A percentile compares a stretch with the other conserved stretches of the same genome.
Evolutionary conservation across 1,140 invertebrate species (phyloP).

Genomic region (Bombus confusus): DNA sequence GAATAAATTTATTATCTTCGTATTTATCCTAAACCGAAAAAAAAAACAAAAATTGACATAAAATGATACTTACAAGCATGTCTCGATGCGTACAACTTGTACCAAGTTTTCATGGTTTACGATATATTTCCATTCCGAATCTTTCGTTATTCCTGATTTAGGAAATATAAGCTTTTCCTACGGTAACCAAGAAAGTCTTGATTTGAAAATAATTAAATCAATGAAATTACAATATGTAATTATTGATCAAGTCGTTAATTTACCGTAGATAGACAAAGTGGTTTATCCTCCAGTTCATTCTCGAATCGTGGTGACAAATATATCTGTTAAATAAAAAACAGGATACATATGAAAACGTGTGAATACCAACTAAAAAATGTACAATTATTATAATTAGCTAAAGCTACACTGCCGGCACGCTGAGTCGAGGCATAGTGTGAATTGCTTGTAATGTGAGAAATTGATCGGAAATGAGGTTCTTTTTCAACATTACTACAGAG

Average conservation of each 20-base stretch:
- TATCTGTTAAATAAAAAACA: conserved; percentile 4
- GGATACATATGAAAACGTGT: neutral
- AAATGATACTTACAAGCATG: conserved; percentile 78
- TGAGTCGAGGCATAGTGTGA: neutral
- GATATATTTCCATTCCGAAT: conserved; percentile 83
- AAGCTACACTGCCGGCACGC: too few relatives aligned
- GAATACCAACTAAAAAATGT: neutral
- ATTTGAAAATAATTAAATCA: neutral
- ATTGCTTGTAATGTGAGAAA: neutral
- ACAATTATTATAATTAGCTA: neutral
- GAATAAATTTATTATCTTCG: neutral
- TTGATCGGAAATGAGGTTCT: neutral
- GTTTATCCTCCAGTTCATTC: neutral
- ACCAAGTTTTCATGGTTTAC: conserved; percentile 83
- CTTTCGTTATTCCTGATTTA: conserved; percentile 78
- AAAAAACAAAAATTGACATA: neutral
- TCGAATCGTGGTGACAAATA: neutral
- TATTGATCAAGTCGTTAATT: neutral
- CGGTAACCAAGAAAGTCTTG: conserved; percentile 8
- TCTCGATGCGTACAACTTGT: conserved; percentile 84
- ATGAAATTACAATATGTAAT: neutral
- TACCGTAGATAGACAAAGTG: conserved; percentile 21
- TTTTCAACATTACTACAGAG: neutral
- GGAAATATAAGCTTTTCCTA: conserved; percentile 80
- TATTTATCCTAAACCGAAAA: neutral